Evolutionary conservation across 2,113 vertebrate genomes (phyloP).

Genomic region (Hyla sarda): DNA sequence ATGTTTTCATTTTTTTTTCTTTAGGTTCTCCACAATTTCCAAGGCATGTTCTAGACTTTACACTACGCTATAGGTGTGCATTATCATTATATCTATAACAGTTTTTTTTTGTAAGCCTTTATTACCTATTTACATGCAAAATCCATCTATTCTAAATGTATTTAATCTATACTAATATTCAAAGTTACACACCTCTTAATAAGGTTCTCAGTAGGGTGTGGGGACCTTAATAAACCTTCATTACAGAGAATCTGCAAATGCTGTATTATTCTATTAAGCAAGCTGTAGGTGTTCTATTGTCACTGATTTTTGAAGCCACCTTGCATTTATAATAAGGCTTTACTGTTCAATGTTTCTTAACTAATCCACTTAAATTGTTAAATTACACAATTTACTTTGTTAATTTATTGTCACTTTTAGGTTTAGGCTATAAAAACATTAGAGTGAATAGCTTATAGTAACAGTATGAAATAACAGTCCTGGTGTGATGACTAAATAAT

Average conservation of each 20-base stretch:
- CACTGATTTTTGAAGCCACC: not conserved
- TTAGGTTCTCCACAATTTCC: not conserved
- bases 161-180: not conserved
- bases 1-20: not conserved
- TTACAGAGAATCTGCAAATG: not conserved
- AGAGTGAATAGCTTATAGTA: not conserved
- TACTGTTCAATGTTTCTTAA: not conserved
- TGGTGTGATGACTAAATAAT: not conserved
- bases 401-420: not conserved
- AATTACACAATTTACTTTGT: not conserved
- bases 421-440: not conserved
- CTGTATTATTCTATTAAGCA: conserved; percentile 14
- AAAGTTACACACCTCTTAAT: not conserved
- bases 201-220: not conserved
- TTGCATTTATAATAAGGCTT: not conserved
- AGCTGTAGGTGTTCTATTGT: not conserved
- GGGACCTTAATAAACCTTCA: not conserved
- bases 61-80: not conserved
- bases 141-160: not conserved
- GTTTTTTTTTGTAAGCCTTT: not conserved
- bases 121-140: not conserved
- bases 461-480: not conserved
- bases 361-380: not conserved
- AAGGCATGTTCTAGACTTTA: not conserved
- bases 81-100: not conserved